Percentiles rank a stretch among this genome's conserved stretches.
phyloP scores from a whole-genome alignment of 2,888 invertebrate genomes.

The Sussaba pulchella region DNA sequence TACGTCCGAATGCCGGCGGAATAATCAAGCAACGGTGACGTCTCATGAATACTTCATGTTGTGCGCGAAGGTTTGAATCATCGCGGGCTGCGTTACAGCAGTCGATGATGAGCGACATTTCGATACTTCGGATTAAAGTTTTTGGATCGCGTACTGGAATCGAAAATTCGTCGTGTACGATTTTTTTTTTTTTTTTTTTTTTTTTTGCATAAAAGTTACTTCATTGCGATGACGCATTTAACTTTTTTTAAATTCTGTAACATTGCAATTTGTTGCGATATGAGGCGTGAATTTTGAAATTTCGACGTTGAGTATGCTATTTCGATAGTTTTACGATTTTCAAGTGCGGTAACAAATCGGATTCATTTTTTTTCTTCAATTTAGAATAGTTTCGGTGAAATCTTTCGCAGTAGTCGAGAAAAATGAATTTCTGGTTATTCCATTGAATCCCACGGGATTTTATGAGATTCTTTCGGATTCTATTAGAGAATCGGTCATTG shows the following conservation, averaged over 20 bases:
- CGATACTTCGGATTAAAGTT: conserved; percentile 14
- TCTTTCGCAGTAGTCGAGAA: too few species aligned
- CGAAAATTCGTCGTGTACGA: not conserved
- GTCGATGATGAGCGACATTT: conserved; percentile 7
- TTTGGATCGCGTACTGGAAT: conserved; percentile 11
- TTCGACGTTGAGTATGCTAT: too few species aligned
- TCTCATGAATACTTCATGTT: conserved; percentile 60
- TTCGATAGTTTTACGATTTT: not conserved
- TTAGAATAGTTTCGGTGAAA: too few species aligned
- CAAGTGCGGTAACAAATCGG: not conserved
- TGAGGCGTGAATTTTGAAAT: not conserved
- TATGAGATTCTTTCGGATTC: too few species aligned
- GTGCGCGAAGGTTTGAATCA: conserved; percentile 31
- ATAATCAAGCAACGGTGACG: conserved; percentile 46
- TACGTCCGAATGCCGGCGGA: conserved; percentile 60
- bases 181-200: too few species aligned
- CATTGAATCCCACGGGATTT: too few species aligned
- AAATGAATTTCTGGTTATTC: too few species aligned
- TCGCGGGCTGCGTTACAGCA: conserved; percentile 3
- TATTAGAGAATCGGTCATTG: too few species aligned
- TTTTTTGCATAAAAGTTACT: not conserved
- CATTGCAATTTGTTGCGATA: not conserved
- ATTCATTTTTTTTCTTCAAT: not conserved
- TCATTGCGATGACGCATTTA: not conserved
- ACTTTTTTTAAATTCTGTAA: not conserved